phyloP scores from a whole-genome alignment of 2,797 vertebrate species.

The Cirrhinus molitorella region DNA sequence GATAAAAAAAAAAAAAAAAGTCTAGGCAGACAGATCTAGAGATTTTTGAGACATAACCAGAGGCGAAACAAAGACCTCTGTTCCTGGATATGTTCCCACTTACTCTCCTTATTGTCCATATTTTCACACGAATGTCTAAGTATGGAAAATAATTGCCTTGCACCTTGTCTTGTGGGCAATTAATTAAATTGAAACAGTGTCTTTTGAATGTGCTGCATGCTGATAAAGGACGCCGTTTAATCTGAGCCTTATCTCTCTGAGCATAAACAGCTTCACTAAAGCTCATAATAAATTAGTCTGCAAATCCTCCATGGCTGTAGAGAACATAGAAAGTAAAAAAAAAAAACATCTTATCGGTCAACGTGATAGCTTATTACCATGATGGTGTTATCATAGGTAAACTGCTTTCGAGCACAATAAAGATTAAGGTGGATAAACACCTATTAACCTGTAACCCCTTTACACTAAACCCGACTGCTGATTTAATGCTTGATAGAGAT shows the following conservation, averaged over 20 bases:
- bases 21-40: slow-evolving; percentile 7
- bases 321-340: slow-evolving; percentile 1
- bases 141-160: slow-evolving; percentile 34
- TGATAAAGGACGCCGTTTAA: slow-evolving; percentile 64
- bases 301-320: slow-evolving; percentile 22
- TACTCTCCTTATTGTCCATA: slow-evolving; percentile 9
- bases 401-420: slow-evolving; percentile 39
- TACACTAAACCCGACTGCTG: slow-evolving; percentile 26
- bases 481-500: slow-evolving; percentile 31
- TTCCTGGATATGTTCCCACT: slow-evolving; percentile 21
- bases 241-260: slow-evolving; percentile 62
- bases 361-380: slow-evolving; percentile 18
- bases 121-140: slow-evolving; percentile 31
- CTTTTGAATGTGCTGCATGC: slow-evolving; percentile 61
- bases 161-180: slow-evolving; percentile 50
- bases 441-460: slow-evolving; percentile 44
- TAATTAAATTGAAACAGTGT: slow-evolving; percentile 58
- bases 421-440: slow-evolving; percentile 35
- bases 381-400: slow-evolving; percentile 28
- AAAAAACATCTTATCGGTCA: slow-evolving; percentile 10
- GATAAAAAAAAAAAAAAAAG: slow-evolving; percentile 7
- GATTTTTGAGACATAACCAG: background rate
- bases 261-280: slow-evolving; percentile 51
- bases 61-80: slow-evolving; percentile 18
- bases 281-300: slow-evolving; percentile 54